A percentile compares a stretch with the other conserved stretches of the same genome.
These are phyloP conservation scores for Cephus pygmeus DNA, from an alignment of 2,888 invertebrate species.

Conservation along the genomic window DNA sequence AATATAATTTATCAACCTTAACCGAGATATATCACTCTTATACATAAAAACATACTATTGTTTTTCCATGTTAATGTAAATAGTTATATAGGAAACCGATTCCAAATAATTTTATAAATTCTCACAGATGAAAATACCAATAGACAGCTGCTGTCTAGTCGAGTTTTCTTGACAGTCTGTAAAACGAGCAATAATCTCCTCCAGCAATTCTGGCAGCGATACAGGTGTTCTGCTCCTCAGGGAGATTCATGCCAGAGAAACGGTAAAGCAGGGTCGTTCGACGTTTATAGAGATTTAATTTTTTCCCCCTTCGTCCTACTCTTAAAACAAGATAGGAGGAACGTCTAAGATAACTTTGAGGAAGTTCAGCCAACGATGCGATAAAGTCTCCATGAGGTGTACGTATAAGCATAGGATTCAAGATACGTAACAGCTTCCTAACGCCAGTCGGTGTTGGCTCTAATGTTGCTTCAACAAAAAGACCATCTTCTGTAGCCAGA, in stretches of 20 bases:
- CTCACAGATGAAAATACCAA: not conserved
- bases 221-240: not conserved
- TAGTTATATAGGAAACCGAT: not conserved
- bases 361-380: not conserved
- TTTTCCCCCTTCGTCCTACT: not conserved
- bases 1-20: no score
- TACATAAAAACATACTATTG: not conserved
- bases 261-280: not conserved
- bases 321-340: not conserved
- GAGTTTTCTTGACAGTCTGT: not conserved
- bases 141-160: not conserved
- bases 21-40: no score
- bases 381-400: not conserved
- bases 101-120: not conserved
- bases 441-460: conserved; percentile 36
- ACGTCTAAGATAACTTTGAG: not conserved
- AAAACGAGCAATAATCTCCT: not conserved
- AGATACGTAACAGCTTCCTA: not conserved
- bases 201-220: not conserved
- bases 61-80: not conserved
- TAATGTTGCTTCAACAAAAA: conserved; percentile 42
- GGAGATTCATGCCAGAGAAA: not conserved
- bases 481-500: conserved; percentile 6
- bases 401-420: not conserved
- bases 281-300: not conserved